Conservation (phyloP, 2,113 vertebrate genomes). For the Gasterosteus nipponicus region DNA sequence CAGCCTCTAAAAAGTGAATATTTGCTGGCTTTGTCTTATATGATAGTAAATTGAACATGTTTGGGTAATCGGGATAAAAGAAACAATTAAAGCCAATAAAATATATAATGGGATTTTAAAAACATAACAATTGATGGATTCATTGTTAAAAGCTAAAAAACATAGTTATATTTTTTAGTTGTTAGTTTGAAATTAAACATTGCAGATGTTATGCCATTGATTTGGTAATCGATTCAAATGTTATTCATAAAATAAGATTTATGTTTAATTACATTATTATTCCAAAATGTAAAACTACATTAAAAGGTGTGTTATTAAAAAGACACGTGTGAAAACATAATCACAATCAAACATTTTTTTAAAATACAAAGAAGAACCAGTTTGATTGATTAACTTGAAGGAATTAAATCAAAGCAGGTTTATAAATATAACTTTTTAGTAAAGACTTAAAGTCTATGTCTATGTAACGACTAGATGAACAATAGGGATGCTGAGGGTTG, state of each 20-base stretch:
- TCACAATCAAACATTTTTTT: background rate
- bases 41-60: background rate
- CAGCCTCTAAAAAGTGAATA: background rate
- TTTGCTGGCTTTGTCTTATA: background rate
- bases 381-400: background rate
- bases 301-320: background rate
- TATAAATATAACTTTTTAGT: background rate
- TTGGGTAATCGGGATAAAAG: background rate
- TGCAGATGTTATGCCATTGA: background rate
- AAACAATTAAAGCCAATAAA: background rate
- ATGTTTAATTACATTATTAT: background rate
- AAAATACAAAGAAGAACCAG: background rate
- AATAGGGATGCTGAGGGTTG: background rate
- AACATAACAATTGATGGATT: background rate
- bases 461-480: background rate
- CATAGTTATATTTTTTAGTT: background rate
- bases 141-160: background rate
- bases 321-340: background rate
- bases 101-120: background rate
- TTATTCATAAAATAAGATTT: background rate
- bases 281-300: background rate
- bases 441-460: constrained; percentile 9
- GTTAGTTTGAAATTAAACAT: background rate
- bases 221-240: background rate
- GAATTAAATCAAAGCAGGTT: background rate